phyloP scores from a whole-genome alignment of 2,797 vertebrate genomes.

The Amblyraja radiata region DNA sequence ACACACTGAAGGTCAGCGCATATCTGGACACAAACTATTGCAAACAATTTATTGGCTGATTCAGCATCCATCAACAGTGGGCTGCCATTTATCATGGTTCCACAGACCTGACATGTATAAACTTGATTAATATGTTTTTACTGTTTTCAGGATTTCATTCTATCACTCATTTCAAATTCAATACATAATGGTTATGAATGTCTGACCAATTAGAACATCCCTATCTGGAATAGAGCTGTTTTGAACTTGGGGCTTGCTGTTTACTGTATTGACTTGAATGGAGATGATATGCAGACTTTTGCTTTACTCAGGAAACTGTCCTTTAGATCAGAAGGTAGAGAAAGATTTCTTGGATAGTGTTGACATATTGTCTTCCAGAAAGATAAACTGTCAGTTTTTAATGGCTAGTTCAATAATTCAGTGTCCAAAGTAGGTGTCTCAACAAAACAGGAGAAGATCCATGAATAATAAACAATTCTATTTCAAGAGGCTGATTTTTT shows the following conservation, averaged over 20 bases:
- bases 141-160: conserved; percentile 48
- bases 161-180: conserved; percentile 47
- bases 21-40: conserved; percentile 46
- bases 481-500: background rate
- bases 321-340: background rate
- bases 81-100: conserved; percentile 52
- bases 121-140: conserved; percentile 54
- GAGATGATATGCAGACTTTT: background rate
- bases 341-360: background rate
- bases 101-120: conserved; percentile 50
- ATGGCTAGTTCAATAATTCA: background rate
- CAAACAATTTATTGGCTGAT: conserved; percentile 51
- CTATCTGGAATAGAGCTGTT: background rate
- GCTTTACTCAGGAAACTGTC: conserved; percentile 4
- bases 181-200: background rate
- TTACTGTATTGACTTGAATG: background rate
- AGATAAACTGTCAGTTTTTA: too few species aligned
- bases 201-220: conserved; percentile 11
- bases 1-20: conserved; percentile 51
- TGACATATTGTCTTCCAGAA: background rate
- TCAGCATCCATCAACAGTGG: conserved; percentile 49
- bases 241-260: background rate
- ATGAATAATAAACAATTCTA: background rate
- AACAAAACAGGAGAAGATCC: background rate
- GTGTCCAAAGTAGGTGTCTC: background rate